A percentile compares a stretch with the other conserved stretches of the same genome.
Conservation (phyloP, 2,888 invertebrate species). For the Drosophila niveifrons region DNA sequence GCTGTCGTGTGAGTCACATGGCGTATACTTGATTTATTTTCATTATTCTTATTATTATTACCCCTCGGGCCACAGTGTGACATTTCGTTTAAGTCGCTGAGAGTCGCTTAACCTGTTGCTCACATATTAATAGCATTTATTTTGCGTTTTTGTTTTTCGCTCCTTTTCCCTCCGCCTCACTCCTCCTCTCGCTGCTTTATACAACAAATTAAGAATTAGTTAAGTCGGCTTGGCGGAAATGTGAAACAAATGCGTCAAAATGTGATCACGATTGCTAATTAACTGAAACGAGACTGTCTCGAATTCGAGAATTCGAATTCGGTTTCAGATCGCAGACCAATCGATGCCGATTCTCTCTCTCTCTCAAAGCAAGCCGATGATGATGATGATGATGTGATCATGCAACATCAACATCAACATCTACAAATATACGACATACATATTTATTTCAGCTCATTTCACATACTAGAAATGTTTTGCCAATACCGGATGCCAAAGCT, state of each 20-base stretch:
- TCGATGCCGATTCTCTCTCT: constrained; percentile 11
- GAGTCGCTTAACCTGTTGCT: constrained; percentile 2
- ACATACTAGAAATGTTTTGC: background rate
- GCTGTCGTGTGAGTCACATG: background rate
- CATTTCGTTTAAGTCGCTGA: background rate
- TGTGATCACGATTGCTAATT: constrained; percentile 60
- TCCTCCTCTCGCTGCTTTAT: background rate
- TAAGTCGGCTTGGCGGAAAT: constrained; percentile 44
- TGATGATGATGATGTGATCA: constrained; percentile 40
- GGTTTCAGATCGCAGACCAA: background rate
- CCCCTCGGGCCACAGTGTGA: background rate
- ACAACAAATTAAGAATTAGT: constrained; percentile 38
- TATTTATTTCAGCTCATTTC: background rate
- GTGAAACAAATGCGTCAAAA: constrained; percentile 49
- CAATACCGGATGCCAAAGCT: background rate
- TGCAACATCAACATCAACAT: background rate
- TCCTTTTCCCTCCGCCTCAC: background rate
- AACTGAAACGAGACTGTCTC: constrained; percentile 42
- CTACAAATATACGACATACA: background rate
- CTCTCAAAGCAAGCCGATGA: constrained; percentile 22
- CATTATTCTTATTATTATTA: background rate
- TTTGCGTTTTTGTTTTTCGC: background rate
- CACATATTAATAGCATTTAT: background rate
- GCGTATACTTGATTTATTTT: constrained; percentile 1
- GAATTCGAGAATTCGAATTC: too few species aligned